Conservation (phyloP, 2,113 vertebrate species). For the Mormyrus iriodes region DNA sequence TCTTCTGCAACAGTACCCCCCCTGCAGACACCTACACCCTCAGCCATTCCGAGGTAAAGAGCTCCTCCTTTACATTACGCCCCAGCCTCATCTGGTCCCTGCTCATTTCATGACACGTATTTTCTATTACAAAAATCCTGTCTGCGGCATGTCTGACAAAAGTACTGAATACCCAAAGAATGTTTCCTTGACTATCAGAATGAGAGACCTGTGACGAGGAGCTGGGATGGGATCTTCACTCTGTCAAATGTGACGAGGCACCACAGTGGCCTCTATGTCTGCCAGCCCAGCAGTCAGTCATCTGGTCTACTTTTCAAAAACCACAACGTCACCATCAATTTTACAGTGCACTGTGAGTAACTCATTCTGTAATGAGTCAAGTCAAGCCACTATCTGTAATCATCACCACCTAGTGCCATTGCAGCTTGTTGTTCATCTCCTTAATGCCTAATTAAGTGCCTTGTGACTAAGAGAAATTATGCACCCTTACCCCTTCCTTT, state of each 20-base stretch:
- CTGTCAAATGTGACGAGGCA: constrained; percentile 25
- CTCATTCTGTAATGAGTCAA: too few species aligned
- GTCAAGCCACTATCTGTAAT: neutral
- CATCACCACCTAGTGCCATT: neutral
- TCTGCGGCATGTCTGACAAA: neutral
- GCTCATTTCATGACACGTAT: neutral
- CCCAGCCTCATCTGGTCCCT: neutral
- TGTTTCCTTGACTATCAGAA: constrained; percentile 19
- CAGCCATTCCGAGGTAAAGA: constrained; percentile 4
- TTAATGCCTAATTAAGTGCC: neutral
- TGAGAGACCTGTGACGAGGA: neutral
- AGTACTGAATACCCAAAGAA: neutral
- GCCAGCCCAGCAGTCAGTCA: constrained; percentile 25
- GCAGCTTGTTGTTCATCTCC: neutral
- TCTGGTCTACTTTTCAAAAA: neutral
- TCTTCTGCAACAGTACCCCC: constrained; percentile 18
- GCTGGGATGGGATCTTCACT: constrained; percentile 22
- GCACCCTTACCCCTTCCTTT: neutral
- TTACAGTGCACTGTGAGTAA: constrained; percentile 22
- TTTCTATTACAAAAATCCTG: neutral
- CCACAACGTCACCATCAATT: constrained; percentile 1
- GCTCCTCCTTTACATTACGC: neutral
- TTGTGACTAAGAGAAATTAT: neutral
- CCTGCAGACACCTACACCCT: neutral
- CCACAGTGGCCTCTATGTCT: constrained; percentile 26